These are phyloP conservation scores for Synanthedon myopaeformis DNA, from an alignment of 2,888 invertebrate species.

Conservation along the genomic window DNA sequence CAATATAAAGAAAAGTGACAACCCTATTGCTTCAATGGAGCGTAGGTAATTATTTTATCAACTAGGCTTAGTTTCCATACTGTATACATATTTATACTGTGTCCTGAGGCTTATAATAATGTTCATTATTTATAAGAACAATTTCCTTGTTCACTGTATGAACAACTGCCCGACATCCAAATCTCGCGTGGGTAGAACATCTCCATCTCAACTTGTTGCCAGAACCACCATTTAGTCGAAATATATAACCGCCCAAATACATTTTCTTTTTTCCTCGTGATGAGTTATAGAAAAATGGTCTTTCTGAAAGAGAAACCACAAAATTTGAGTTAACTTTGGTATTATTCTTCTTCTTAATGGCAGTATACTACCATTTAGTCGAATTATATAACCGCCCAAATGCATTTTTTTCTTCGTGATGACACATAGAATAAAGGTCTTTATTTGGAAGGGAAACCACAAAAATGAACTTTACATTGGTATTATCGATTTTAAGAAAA, in stretches of 20 bases:
- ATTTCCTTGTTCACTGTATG: slow-evolving; percentile 14
- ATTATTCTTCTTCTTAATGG: slow-evolving; percentile 5
- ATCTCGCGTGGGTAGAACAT: slow-evolving; percentile 20
- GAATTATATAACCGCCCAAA: not conserved
- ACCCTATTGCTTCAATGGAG: too few species aligned
- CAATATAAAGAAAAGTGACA: too few species aligned
- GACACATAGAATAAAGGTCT: too few species aligned
- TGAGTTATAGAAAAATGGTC: not conserved
- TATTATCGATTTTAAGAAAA: too few species aligned
- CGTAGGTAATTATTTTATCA: too few species aligned
- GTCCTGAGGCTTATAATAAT: not conserved
- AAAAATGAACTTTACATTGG: too few species aligned
- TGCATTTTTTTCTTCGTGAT: not conserved
- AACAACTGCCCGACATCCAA: slow-evolving; percentile 19
- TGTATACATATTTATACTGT: too few species aligned
- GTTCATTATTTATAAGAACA: not conserved
- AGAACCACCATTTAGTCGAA: not conserved
- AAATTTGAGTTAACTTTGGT: too few species aligned
- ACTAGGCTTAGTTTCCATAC: too few species aligned
- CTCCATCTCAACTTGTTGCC: slow-evolving; percentile 18
- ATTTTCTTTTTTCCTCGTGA: not conserved
- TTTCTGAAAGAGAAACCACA: too few species aligned
- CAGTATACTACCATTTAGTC: not conserved
- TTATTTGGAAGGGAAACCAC: too few species aligned
- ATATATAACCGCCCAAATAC: not conserved